A percentile compares a stretch with the other conserved stretches of the same genome.
Conservation (phyloP, 2,113 vertebrate genomes). For the Dolichallabes microphthalmus region DNA sequence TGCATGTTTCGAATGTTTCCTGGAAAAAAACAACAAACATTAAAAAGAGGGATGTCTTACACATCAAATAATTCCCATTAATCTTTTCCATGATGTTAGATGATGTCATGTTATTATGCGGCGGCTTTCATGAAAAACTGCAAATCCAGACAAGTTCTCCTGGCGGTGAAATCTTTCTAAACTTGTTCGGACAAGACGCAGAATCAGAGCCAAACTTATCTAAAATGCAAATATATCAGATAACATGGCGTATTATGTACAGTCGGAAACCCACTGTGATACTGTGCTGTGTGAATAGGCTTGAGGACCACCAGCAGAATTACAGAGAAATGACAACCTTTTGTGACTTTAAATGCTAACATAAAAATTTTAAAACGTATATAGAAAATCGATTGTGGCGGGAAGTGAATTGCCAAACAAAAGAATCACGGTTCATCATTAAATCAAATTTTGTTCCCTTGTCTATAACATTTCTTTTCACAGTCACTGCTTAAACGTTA, state of each 20-base stretch:
- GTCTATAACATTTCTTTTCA: no score
- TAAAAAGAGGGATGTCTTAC: not conserved
- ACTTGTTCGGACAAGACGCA: not conserved
- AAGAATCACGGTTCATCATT: no score
- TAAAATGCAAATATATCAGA: not conserved
- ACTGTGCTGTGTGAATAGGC: no score
- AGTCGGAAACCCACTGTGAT: no score
- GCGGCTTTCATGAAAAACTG: not conserved
- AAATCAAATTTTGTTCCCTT: no score
- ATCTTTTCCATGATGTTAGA: not conserved
- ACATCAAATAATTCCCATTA: not conserved
- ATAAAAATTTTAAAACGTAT: no score
- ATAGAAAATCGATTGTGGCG: no score
- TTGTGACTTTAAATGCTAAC: no score
- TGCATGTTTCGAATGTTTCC: not conserved
- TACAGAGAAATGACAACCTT: no score
- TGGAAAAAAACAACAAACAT: not conserved
- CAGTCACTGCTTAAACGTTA: no score
- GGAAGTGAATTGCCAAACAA: no score
- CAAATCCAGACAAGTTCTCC: not conserved
- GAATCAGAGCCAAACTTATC: not conserved
- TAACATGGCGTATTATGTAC: not conserved
- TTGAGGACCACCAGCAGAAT: no score
- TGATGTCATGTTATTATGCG: not conserved
- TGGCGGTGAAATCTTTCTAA: not conserved